Evolutionary conservation across 1,140 invertebrate genomes (phyloP).

Genomic region (Scaptomyza pallida): DNA sequence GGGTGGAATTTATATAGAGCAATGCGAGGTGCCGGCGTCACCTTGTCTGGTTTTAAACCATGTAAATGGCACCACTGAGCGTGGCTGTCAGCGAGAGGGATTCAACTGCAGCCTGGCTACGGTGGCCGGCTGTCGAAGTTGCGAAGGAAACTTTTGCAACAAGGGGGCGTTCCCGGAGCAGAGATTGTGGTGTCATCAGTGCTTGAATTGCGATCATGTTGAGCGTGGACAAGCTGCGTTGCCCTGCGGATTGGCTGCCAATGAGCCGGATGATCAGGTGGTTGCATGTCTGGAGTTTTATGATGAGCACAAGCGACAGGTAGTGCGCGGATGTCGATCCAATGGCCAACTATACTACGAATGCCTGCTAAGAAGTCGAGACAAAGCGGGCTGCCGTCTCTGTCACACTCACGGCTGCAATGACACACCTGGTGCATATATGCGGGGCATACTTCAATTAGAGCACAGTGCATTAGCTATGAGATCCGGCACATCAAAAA

Average conservation of each 20-base stretch:
- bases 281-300: constrained; percentile 66
- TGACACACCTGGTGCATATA: constrained; percentile 35
- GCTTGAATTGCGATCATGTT: constrained; percentile 49
- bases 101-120: constrained; percentile 40
- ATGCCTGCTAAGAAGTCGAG: constrained; percentile 55
- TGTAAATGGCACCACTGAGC: constrained; percentile 52
- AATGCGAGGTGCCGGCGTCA: constrained; percentile 47
- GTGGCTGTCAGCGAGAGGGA: constrained; percentile 57
- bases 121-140: constrained; percentile 47
- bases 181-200: constrained; percentile 72
- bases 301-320: constrained; percentile 35
- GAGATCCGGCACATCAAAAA: neutral
- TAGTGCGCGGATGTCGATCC: constrained; percentile 63
- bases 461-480: constrained; percentile 7
- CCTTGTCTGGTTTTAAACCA: constrained; percentile 47
- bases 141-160: constrained; percentile 74
- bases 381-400: constrained; percentile 34
- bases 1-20: constrained; percentile 64
- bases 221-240: constrained; percentile 14
- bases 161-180: constrained; percentile 60
- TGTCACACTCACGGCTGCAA: constrained; percentile 65
- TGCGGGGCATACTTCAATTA: constrained; percentile 4
- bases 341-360: constrained; percentile 62
- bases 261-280: constrained; percentile 49
- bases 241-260: constrained; percentile 47